Percentiles rank a stretch among this genome's conserved stretches.
Evolutionary conservation across 2,797 vertebrate species (phyloP).

Genomic region (Todus mexicanus): DNA sequence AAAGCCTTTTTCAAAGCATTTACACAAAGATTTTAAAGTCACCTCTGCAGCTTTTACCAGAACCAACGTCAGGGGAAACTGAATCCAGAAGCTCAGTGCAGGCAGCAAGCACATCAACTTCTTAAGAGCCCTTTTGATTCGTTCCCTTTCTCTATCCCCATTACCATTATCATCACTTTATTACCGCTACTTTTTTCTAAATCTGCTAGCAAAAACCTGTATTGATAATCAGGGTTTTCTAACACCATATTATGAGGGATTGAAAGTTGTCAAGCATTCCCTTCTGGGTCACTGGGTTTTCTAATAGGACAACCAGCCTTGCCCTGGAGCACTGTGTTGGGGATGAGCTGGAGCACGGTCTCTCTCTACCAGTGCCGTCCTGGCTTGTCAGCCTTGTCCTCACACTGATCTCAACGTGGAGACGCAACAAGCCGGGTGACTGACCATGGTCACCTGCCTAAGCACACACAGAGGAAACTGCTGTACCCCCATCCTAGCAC

Average conservation of each 20-base stretch:
- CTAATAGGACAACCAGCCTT: background rate
- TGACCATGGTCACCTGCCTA: background rate
- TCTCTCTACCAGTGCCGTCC: rapidly evolving
- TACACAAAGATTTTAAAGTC: background rate
- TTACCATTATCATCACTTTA: background rate
- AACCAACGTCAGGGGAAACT: background rate
- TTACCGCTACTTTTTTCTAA: background rate
- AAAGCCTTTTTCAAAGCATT: background rate
- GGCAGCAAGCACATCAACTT: background rate
- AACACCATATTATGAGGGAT: background rate
- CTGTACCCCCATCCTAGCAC: background rate
- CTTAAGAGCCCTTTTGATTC: background rate
- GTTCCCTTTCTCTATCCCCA: background rate
- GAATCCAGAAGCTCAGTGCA: background rate
- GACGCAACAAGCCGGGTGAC: background rate
- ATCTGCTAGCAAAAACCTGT: background rate
- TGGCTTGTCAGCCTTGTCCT: background rate
- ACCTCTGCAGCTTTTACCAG: background rate
- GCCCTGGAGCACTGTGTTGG: background rate
- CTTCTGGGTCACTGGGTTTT: background rate
- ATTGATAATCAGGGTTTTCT: background rate
- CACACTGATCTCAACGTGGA: rapidly evolving
- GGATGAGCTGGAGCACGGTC: background rate
- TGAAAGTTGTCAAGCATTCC: background rate
- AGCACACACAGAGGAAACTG: background rate